phyloP scores from a whole-genome alignment of 1,140 invertebrate species.

The Andricus grossulariae region DNA sequence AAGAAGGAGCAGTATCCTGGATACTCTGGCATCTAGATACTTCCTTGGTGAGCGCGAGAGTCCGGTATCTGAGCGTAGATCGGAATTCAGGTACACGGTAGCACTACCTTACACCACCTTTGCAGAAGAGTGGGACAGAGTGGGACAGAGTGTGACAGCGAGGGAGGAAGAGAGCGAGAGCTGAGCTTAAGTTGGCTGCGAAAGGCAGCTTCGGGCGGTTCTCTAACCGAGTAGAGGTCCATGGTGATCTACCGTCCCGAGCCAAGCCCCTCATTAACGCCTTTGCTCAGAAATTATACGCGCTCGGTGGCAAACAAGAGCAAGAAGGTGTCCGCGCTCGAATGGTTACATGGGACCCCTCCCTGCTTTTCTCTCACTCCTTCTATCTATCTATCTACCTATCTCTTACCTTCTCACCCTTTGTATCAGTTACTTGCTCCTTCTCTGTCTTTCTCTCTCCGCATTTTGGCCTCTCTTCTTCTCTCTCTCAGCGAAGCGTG shows the following conservation, averaged over 20 bases:
- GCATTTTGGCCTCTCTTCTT: conserved; percentile 37
- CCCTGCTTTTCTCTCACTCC: conserved; percentile 37
- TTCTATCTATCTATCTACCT: conserved; percentile 42
- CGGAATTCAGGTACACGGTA: conserved; percentile 75
- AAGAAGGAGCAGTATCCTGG: conserved; percentile 66
- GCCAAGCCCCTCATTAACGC: conserved; percentile 75
- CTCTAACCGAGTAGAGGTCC: conserved; percentile 46
- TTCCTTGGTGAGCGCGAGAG: conserved; percentile 62
- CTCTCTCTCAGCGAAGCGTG: conserved; percentile 54
- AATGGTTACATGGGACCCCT: conserved; percentile 60
- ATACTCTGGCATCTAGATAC: conserved; percentile 70
- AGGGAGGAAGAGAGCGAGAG: conserved; percentile 41
- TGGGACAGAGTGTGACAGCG: not conserved
- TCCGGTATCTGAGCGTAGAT: conserved; percentile 71
- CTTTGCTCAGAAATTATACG: conserved; percentile 75
- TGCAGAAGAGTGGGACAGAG: conserved; percentile 51
- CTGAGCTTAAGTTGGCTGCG: conserved; percentile 50
- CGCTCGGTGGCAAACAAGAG: conserved; percentile 75
- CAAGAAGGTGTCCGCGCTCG: conserved; percentile 71
- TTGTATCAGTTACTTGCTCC: conserved; percentile 32
- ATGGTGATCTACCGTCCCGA: conserved; percentile 73
- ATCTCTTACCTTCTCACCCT: conserved; percentile 37
- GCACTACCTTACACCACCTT: conserved; percentile 71
- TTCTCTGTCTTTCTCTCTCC: conserved; percentile 43
- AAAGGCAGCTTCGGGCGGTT: conserved; percentile 63